Base-by-base conservation (phyloP, 2,888 invertebrate species). In the Callyntrura guangdongensis region DNA sequence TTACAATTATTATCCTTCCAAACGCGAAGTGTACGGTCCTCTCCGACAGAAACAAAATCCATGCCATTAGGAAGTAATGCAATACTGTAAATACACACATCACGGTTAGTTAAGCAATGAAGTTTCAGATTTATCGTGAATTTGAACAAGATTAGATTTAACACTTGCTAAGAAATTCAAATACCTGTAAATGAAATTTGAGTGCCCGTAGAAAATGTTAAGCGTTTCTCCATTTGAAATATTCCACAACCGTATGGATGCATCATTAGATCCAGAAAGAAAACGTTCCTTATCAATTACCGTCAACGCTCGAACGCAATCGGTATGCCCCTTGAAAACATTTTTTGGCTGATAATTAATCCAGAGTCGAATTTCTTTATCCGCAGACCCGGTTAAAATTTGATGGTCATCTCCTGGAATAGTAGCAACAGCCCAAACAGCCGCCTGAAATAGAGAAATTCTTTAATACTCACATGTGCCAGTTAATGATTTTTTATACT, bases 231-330 rank as follows among this genome's bases (percentile, higher is more conserved):
- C 98, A 79, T 96, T 96, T 89, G 96, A 96, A 3, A 97, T 96
- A 85, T 95, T 95, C 99, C 99, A 99, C 84, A 97, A 96, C 93
- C 97, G 96, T 69, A 99, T 96, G 0, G 97, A 96, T 0, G 98
- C 97, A 95, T 99, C 99, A 95, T 99, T 99, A 36, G 98, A 97
- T 94, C 98, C 98, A 74, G 99, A 98, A 0, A 99, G 95, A 95
- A 99, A 98, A 67, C 97, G 96, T 59, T 96, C 96, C n/a, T 96
- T 95, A 85, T 96, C 96, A 9, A 98, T 95, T 0, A 97, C 96
- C 0, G 97, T 96, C 47, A 99, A 94, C 27, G 96, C 97, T 94
- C 99, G 96, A 0, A 99, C 98, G 95, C 99, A 99, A 94, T 99
- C 99, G 0, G 97, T 97, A 95, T 99, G 99, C 5, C 99, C 98